These are phyloP conservation scores for Drosophila novamexicana DNA, from an alignment of 1,140 invertebrate genomes.

Conservation along the genomic window DNA sequence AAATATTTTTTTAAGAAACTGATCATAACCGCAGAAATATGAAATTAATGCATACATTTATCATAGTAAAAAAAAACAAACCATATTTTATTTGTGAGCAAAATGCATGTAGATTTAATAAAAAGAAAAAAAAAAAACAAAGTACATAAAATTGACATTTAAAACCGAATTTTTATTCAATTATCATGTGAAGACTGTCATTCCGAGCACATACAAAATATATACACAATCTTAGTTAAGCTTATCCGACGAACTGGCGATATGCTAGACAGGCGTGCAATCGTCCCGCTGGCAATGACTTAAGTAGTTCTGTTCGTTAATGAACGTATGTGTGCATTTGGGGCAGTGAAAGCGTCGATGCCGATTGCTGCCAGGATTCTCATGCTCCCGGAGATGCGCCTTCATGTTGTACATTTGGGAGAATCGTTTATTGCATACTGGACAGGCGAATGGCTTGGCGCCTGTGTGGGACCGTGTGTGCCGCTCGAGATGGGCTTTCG, in stretches of 20 bases:
- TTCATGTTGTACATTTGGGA: constrained; percentile 90
- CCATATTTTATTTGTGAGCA: constrained; percentile 81
- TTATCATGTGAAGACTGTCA: neutral
- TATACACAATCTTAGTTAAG: neutral
- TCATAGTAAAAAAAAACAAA: constrained; percentile 58
- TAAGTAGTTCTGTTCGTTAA: constrained; percentile 69
- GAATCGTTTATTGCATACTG: constrained; percentile 91
- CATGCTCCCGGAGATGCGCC: constrained; percentile 67
- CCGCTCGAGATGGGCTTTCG: constrained; percentile 68
- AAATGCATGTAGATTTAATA: constrained; percentile 83
- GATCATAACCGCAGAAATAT: constrained; percentile 73
- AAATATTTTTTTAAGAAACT: constrained; percentile 74
- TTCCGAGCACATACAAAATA: neutral
- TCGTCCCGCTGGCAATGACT: constrained; percentile 60
- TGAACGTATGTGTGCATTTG: constrained; percentile 74
- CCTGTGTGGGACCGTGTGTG: constrained; percentile 88
- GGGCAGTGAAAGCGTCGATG: constrained; percentile 68
- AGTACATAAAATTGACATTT: constrained; percentile 55
- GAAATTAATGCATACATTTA: constrained; percentile 72
- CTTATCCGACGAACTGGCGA: neutral
- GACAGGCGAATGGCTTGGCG: constrained; percentile 91
- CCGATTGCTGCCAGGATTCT: constrained; percentile 69
- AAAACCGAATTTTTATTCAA: constrained; percentile 20
- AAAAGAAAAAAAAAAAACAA: constrained; percentile 40
- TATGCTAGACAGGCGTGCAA: constrained; percentile 60